These are phyloP conservation scores for Smithornis capensis DNA, from an alignment of 2,113 vertebrate species.

Conservation along the genomic window DNA sequence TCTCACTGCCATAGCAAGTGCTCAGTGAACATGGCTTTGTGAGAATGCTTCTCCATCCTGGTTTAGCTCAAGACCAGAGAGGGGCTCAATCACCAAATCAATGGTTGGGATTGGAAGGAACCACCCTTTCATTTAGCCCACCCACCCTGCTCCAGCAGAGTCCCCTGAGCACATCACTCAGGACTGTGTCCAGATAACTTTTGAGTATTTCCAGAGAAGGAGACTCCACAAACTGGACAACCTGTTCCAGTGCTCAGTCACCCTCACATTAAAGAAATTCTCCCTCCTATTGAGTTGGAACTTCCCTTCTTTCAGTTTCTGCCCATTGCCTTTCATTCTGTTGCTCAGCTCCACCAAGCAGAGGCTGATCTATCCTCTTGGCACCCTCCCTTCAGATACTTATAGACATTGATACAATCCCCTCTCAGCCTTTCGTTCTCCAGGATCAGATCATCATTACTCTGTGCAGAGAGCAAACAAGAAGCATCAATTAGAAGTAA, in stretches of 20 bases:
- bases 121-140: accelerated
- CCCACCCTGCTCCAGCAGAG: not conserved
- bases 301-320: not conserved
- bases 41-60: not conserved
- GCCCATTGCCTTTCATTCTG: not conserved
- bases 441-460: not conserved
- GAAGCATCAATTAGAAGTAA: conserved; percentile 77
- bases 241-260: not conserved
- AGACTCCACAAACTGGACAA: not conserved
- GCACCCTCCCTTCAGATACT: not conserved
- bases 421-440: not conserved
- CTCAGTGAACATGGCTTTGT: not conserved
- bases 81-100: not conserved
- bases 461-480: conserved; percentile 61
- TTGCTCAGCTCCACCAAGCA: not conserved
- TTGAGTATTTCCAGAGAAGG: not conserved
- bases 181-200: not conserved
- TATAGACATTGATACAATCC: not conserved
- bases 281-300: not conserved
- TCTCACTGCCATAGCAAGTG: accelerated
- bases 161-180: accelerated
- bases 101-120: not conserved
- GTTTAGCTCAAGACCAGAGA: not conserved
- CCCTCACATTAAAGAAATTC: not conserved
- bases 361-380: not conserved